phyloP scores from a whole-genome alignment of 2,113 vertebrate genomes.

The Brienomyrus longianalis region DNA sequence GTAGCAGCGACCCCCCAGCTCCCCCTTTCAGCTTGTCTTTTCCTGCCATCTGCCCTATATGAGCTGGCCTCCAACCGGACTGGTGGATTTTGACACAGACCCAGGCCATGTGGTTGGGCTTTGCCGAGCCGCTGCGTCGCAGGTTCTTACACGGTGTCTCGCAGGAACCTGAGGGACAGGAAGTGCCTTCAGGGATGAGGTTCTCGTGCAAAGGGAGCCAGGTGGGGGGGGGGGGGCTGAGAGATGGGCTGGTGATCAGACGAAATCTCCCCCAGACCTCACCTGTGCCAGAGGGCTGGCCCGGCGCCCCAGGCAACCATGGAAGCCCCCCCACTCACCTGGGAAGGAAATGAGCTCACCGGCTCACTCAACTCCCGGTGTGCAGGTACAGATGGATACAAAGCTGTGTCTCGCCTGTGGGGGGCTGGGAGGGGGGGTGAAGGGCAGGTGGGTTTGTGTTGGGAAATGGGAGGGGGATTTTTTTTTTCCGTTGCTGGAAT shows the following conservation, averaged over 20 bases:
- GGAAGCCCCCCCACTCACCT: slow-evolving; percentile 24
- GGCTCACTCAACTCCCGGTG: slow-evolving; percentile 53
- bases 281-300: slow-evolving; percentile 42
- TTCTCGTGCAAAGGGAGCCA: slow-evolving; percentile 25
- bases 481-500: slow-evolving; percentile 46
- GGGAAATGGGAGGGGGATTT: slow-evolving; percentile 41
- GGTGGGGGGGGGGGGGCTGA: slow-evolving; percentile 35
- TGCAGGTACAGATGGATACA: slow-evolving; percentile 53
- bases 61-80: background rate
- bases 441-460: slow-evolving; percentile 35
- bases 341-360: slow-evolving; percentile 48
- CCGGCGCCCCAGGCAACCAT: slow-evolving; percentile 36
- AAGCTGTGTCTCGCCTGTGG: slow-evolving; percentile 42
- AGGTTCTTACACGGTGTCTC: background rate
- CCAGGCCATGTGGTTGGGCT: background rate
- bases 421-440: slow-evolving; percentile 16
- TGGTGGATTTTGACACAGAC: background rate
- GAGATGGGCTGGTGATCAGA: slow-evolving; percentile 54
- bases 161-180: background rate
- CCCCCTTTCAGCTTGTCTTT: background rate
- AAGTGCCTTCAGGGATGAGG: background rate
- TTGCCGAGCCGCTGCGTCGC: background rate
- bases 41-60: background rate
- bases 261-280: slow-evolving; percentile 52
- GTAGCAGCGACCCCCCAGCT: background rate